phyloP scores from a whole-genome alignment of 1,140 invertebrate genomes.

The Drosophila pseudoananassae region DNA sequence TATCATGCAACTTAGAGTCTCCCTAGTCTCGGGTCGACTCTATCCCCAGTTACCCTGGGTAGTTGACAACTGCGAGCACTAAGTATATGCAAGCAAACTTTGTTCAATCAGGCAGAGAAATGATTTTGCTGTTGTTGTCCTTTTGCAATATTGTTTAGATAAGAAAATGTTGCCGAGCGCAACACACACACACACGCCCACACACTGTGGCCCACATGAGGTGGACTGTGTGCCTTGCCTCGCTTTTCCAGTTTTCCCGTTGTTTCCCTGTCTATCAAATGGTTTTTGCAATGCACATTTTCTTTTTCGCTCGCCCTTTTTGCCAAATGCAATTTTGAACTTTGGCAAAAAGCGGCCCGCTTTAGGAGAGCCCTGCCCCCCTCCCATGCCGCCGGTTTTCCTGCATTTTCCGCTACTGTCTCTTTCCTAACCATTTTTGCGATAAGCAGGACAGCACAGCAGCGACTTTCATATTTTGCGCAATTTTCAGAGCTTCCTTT shows the following conservation, averaged over 20 bases:
- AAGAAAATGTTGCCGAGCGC: slow-evolving; percentile 66
- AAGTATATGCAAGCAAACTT: slow-evolving; percentile 65
- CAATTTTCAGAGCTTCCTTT: slow-evolving; percentile 43
- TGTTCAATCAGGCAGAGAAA: slow-evolving; percentile 76
- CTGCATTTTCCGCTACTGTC: slow-evolving; percentile 1
- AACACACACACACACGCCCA: slow-evolving; percentile 2
- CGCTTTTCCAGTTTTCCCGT: slow-evolving; percentile 2
- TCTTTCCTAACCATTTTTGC: slow-evolving; percentile 40
- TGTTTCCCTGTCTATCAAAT: slow-evolving; percentile 53
- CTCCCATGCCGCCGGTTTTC: background rate
- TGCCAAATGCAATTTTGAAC: slow-evolving; percentile 70
- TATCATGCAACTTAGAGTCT: too few species aligned
- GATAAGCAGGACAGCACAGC: slow-evolving; percentile 47
- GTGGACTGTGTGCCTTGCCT: background rate
- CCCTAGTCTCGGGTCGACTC: too few species aligned
- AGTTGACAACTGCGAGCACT: slow-evolving; percentile 37
- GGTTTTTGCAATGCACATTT: slow-evolving; percentile 58
- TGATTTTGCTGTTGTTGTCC: slow-evolving; percentile 43
- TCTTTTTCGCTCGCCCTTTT: slow-evolving; percentile 38
- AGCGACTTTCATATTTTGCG: slow-evolving; percentile 59
- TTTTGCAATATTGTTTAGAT: slow-evolving; percentile 75
- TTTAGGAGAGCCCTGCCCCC: slow-evolving; percentile 10
- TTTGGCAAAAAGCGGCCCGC: slow-evolving; percentile 51
- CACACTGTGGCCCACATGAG: slow-evolving; percentile 11
- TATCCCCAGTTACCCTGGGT: slow-evolving; percentile 18